A percentile compares a stretch with the other conserved stretches of the same genome.
Conservation (phyloP, 2,797 vertebrate genomes). For the Nannoperca obscura region DNA sequence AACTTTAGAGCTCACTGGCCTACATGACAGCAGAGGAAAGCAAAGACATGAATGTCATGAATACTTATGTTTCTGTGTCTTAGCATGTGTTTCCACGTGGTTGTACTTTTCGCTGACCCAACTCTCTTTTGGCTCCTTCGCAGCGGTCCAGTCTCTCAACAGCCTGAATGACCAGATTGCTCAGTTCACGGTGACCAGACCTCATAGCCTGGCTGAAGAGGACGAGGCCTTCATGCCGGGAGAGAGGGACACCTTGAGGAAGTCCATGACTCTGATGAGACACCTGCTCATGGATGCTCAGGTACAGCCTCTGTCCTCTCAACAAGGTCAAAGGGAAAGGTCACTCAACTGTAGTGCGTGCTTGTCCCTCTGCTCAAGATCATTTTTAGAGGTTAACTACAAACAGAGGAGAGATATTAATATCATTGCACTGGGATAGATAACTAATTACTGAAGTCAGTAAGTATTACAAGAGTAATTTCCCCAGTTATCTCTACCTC, state of each 20-base stretch:
- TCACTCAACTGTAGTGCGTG: background rate
- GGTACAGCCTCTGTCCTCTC: constrained; percentile 80
- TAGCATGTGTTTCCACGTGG: background rate
- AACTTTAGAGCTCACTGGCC: constrained; percentile 5
- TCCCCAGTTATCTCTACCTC: background rate
- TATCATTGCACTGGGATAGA: background rate
- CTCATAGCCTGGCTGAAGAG: constrained; percentile 88
- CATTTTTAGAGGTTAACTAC: background rate
- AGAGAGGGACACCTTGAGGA: constrained; percentile 91
- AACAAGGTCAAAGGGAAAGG: constrained; percentile 6
- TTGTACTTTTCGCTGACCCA: background rate
- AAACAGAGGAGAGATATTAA: background rate
- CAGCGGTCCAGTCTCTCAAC: constrained; percentile 94
- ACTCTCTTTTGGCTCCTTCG: constrained; percentile 46
- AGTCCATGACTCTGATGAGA: constrained; percentile 95
- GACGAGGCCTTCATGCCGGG: constrained; percentile 88
- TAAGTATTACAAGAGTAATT: background rate
- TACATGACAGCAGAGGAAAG: background rate
- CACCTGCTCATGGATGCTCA: constrained; percentile 95
- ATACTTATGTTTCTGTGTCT: constrained; percentile 1
- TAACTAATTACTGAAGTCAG: background rate
- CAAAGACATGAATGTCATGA: background rate
- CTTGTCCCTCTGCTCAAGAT: background rate
- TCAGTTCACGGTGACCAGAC: constrained; percentile 92
- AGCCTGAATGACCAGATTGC: constrained; percentile 96